Evolutionary conservation across 2,888 invertebrate genomes (phyloP).

Genomic region (Papilio gigon): DNA sequence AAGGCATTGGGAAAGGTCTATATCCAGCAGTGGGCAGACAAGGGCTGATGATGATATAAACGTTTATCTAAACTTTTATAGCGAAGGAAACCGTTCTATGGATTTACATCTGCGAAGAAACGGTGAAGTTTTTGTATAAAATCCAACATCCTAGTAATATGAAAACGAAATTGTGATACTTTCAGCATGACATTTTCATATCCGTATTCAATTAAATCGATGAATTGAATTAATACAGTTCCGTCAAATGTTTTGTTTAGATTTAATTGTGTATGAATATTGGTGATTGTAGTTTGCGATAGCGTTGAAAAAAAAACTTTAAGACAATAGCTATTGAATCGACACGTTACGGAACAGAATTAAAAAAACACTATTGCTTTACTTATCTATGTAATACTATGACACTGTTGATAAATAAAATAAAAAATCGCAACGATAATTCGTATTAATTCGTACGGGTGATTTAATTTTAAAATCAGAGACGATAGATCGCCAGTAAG

Average conservation of each 20-base stretch:
- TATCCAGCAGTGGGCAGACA: too few relatives aligned
- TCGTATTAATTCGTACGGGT: too few relatives aligned
- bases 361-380: neutral
- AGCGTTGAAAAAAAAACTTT: neutral
- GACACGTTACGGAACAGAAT: slow-evolving; percentile 1
- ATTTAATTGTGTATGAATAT: neutral
- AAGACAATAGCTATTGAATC: slow-evolving; percentile 14
- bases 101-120: too few relatives aligned
- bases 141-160: too few relatives aligned
- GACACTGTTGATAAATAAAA: neutral
- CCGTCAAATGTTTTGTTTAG: slow-evolving; percentile 2
- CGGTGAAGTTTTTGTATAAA: neutral
- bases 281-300: slow-evolving; percentile 7
- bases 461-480: too few relatives aligned
- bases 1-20: too few relatives aligned
- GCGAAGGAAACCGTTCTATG: too few relatives aligned
- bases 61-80: too few relatives aligned
- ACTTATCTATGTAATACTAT: neutral
- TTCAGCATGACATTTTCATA: neutral
- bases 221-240: neutral
- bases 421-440: too few relatives aligned
- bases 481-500: too few relatives aligned
- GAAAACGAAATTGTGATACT: too few relatives aligned
- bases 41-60: too few relatives aligned
- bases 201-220: neutral